These are phyloP conservation scores for Dicerorhinus sumatrensis DNA, from an alignment of 2,113 vertebrate genomes.

Conservation along the genomic window DNA sequence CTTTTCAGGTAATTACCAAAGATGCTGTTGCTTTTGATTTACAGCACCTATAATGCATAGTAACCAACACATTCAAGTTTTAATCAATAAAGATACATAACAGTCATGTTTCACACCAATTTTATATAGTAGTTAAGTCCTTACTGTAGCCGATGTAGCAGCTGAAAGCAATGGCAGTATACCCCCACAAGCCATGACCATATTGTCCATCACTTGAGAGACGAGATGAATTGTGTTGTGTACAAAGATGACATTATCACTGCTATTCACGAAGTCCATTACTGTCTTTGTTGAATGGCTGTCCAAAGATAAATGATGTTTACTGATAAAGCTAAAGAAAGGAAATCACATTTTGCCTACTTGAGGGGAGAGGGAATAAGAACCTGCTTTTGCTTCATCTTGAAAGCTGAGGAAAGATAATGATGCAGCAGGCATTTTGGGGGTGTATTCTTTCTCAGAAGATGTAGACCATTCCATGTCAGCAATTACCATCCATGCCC, in stretches of 20 bases:
- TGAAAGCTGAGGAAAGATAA: constrained; percentile 63
- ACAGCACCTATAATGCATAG: not conserved
- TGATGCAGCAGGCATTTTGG: not conserved
- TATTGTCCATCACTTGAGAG: constrained; percentile 99
- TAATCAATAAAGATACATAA: constrained; percentile 26
- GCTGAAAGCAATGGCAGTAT: constrained; percentile 98
- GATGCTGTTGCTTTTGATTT: not conserved
- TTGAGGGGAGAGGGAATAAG: constrained; percentile 39
- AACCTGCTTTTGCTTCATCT: constrained; percentile 44
- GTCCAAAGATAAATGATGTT: constrained; percentile 79
- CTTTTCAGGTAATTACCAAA: constrained; percentile 8
- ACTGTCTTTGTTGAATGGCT: constrained; percentile 99
- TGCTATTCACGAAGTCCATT: constrained; percentile 99
- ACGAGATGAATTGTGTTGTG: constrained; percentile 99
- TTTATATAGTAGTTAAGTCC: constrained; percentile 77
- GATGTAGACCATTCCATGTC: not conserved
- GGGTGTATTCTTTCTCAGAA: not conserved
- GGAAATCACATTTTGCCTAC: constrained; percentile 68
- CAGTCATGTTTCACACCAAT: constrained; percentile 53
- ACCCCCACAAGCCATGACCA: constrained; percentile 98
- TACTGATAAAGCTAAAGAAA: constrained; percentile 73
- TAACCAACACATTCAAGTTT: constrained; percentile 37
- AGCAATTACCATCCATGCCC: not conserved
- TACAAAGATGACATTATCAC: constrained; percentile 97
- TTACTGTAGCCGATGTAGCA: constrained; percentile 97